Percentiles rank a stretch among this genome's conserved stretches.
phyloP scores from a whole-genome alignment of 1,140 invertebrate species.

The Orchestia grillus region DNA sequence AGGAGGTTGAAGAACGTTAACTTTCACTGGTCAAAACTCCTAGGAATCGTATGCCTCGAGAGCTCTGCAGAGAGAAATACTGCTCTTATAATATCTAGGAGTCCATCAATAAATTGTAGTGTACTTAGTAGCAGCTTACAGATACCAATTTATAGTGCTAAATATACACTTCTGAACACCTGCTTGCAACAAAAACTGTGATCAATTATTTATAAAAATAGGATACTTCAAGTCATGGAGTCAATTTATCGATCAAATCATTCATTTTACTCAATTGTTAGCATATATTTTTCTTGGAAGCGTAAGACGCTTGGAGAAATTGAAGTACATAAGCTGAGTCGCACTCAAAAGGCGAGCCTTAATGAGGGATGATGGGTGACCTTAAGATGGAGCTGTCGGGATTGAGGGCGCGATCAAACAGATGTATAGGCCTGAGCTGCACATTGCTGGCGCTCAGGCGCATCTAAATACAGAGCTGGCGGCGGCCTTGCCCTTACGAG shows the following conservation, averaged over 20 bases:
- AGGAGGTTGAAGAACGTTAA: too few relatives aligned
- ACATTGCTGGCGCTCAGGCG: neutral
- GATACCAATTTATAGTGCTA: neutral
- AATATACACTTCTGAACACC: neutral
- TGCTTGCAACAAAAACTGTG: neutral
- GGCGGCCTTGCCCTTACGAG: neutral
- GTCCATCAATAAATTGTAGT: neutral
- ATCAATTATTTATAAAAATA: neutral
- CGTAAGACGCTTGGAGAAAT: neutral
- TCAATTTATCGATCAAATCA: too few relatives aligned
- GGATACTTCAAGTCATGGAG: neutral
- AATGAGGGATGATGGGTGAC: neutral
- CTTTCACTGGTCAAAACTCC: too few relatives aligned
- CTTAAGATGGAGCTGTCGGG: neutral
- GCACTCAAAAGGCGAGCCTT: neutral
- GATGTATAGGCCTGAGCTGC: neutral
- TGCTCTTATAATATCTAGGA: neutral
- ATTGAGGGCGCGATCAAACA: neutral
- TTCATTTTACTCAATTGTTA: too few relatives aligned
- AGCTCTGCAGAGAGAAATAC: too few relatives aligned
- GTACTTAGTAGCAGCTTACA: neutral
- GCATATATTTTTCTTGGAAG: too few relatives aligned
- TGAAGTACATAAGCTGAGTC: neutral
- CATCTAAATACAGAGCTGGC: neutral
- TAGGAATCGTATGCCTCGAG: too few relatives aligned